Conservation (phyloP, 2,797 vertebrate genomes). For the Morelia viridis region DNA sequence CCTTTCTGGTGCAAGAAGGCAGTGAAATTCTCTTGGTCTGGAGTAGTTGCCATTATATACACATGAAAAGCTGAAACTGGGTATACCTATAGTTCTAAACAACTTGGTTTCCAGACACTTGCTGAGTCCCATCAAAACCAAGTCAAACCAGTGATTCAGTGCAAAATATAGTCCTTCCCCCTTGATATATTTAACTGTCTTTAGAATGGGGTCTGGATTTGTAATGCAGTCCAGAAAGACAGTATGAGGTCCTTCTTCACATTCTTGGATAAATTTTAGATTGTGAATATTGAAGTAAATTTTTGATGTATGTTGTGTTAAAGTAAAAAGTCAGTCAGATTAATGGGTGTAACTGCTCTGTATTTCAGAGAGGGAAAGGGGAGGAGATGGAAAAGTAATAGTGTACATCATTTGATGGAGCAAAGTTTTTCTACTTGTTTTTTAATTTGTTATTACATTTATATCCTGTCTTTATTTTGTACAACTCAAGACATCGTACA, state of each 20-base stretch:
- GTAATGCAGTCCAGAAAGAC: not conserved
- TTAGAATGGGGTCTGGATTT: not conserved
- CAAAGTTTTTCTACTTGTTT: not conserved
- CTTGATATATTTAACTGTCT: not conserved
- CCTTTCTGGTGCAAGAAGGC: not conserved
- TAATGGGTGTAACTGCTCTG: not conserved
- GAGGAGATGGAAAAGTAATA: not conserved
- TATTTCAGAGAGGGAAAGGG: not conserved
- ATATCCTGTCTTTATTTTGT: too few species aligned
- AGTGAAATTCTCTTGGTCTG: not conserved
- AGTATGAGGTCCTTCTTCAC: not conserved
- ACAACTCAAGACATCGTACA: not conserved
- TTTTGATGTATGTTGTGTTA: not conserved
- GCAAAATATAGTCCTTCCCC: not conserved
- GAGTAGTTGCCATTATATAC: not conserved
- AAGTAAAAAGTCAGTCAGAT: not conserved
- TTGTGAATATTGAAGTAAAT: not conserved
- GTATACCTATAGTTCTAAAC: not conserved
- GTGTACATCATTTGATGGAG: not conserved
- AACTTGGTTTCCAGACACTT: not conserved
- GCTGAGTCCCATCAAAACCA: not conserved
- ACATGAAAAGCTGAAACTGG: not conserved
- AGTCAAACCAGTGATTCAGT: not conserved
- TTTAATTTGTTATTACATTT: not conserved
- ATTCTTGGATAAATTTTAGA: not conserved